A percentile compares a stretch with the other conserved stretches of the same genome.
These are phyloP conservation scores for Geopemphigus sp. DNA, from an alignment of 1,140 invertebrate species.

Conservation along the genomic window DNA sequence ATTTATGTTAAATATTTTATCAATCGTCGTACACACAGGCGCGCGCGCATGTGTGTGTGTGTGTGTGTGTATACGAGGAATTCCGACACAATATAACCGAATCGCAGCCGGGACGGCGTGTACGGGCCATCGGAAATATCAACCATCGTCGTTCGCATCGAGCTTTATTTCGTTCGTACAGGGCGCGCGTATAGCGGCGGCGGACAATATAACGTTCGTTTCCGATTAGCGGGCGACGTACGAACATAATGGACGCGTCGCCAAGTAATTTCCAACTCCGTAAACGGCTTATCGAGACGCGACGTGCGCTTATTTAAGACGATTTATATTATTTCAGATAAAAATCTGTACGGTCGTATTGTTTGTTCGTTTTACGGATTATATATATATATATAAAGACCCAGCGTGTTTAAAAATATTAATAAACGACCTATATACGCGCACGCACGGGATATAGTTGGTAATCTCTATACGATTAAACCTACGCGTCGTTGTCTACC, in stretches of 20 bases:
- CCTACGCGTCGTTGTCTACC: no score
- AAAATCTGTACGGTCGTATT: neutral
- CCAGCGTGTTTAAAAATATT: no score
- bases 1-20: slow-evolving; percentile 22
- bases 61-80: neutral
- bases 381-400: neutral
- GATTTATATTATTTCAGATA: slow-evolving; percentile 27
- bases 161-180: no score
- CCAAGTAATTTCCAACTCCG: slow-evolving; percentile 6
- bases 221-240: neutral
- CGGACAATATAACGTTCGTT: neutral
- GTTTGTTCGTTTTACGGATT: neutral
- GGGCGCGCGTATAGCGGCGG: no score
- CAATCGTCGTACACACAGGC: slow-evolving; percentile 1
- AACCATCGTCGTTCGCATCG: neutral
- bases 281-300: slow-evolving; percentile 16
- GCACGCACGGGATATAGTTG: no score
- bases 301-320: neutral
- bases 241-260: neutral
- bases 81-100: slow-evolving; percentile 9
- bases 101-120: neutral
- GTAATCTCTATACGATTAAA: no score
- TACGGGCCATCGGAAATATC: neutral
- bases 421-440: no score
- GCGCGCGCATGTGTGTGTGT: no score